Conservation (phyloP, 2,113 vertebrate genomes). For the Erythrolamprus reginae region DNA sequence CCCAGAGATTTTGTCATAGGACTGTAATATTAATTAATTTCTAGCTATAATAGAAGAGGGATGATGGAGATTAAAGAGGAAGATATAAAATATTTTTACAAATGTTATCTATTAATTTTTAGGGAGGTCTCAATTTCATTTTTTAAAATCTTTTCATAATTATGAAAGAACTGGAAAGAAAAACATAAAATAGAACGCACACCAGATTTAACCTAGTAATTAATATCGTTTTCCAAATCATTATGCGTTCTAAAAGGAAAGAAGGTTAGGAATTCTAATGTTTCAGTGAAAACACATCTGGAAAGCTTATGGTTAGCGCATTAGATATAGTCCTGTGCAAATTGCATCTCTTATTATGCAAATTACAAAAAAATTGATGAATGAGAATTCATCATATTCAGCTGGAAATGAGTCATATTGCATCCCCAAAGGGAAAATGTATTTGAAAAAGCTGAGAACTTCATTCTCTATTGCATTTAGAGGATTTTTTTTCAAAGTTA, state of each 20-base stretch:
- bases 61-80: not conserved
- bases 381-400: not conserved
- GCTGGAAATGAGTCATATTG: slow-evolving; percentile 4
- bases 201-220: not conserved
- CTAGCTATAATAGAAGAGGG: not conserved
- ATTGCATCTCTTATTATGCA: not conserved
- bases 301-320: not conserved
- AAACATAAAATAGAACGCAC: not conserved
- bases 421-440: not conserved
- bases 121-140: not conserved
- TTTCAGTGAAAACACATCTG: not conserved
- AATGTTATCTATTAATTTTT: not conserved
- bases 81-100: not conserved
- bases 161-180: not conserved
- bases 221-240: not conserved
- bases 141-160: not conserved
- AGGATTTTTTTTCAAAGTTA: not conserved
- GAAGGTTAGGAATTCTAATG: not conserved
- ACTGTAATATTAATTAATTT: not conserved
- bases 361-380: not conserved
- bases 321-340: not conserved
- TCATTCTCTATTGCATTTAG: not conserved
- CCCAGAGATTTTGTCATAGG: not conserved
- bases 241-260: not conserved
- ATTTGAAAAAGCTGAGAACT: not conserved